Percentiles rank a stretch among this genome's conserved stretches.
Evolutionary conservation across 2,113 vertebrate species (phyloP).

Genomic region (Formicarius rufipectus): DNA sequence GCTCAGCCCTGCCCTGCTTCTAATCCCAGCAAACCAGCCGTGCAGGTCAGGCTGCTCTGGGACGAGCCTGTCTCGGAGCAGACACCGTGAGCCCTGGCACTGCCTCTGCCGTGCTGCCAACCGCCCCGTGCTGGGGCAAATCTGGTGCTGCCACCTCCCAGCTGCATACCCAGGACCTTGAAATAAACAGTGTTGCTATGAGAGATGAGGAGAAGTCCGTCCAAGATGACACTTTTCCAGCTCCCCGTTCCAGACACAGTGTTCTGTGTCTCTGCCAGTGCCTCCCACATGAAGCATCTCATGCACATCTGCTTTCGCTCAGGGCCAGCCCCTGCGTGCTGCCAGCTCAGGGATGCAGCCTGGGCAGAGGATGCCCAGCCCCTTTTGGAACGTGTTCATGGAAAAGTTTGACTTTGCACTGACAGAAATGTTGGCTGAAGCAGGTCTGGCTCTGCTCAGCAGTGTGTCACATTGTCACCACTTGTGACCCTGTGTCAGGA

Average conservation of each 20-base stretch:
- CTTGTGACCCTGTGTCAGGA: neutral
- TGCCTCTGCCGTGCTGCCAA: accelerated
- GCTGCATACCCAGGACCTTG: neutral
- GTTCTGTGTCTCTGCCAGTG: neutral
- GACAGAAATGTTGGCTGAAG: neutral
- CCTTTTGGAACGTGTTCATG: accelerated
- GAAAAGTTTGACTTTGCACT: neutral
- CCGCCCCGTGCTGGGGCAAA: accelerated
- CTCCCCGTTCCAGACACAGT: neutral
- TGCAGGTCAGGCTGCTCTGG: neutral
- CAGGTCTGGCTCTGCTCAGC: neutral
- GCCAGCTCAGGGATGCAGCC: neutral
- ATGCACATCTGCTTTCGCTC: neutral
- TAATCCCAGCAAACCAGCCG: neutral
- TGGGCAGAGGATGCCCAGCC: neutral
- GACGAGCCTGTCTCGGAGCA: accelerated
- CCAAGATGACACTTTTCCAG: neutral
- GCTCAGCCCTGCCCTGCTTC: neutral
- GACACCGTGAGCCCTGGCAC: neutral
- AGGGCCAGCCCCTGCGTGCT: neutral
- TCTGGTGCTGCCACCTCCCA: neutral
- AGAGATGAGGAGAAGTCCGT: slow-evolving; percentile 1
- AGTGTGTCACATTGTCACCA: accelerated
- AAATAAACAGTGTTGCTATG: neutral
- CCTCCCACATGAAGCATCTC: neutral